These are phyloP conservation scores for Planiliza haematocheilus DNA, from an alignment of 2,113 vertebrate genomes.

Conservation along the genomic window DNA sequence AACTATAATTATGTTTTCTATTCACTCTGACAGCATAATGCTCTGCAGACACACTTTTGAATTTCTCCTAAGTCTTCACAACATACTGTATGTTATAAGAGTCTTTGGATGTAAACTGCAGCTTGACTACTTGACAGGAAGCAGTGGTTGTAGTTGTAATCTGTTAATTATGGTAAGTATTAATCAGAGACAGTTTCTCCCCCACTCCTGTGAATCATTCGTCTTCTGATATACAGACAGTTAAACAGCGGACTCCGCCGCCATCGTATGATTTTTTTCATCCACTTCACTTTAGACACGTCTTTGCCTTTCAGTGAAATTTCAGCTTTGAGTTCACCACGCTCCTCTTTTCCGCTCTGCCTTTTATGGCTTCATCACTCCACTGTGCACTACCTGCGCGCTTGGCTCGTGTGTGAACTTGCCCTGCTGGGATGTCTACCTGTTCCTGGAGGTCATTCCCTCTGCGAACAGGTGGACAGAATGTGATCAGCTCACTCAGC, in stretches of 20 bases:
- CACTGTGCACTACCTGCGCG: slow-evolving; percentile 4
- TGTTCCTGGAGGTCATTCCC: slow-evolving; percentile 72
- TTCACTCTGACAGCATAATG: no score
- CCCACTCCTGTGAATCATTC: not conserved
- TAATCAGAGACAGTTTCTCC: no score
- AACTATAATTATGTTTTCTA: no score
- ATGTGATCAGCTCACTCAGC: slow-evolving; percentile 68
- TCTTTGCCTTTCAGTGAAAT: slow-evolving; percentile 1
- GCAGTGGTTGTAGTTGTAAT: no score
- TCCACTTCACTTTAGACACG: not conserved
- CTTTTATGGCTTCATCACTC: slow-evolving; percentile 30
- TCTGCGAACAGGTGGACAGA: slow-evolving; percentile 74
- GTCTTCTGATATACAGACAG: not conserved
- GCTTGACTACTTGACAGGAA: no score
- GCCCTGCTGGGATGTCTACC: slow-evolving; percentile 60
- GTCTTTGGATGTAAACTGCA: no score
- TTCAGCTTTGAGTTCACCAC: not conserved
- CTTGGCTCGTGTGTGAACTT: slow-evolving; percentile 47
- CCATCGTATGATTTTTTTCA: not conserved
- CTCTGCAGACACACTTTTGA: no score
- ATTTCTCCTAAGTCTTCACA: no score
- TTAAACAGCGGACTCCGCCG: not conserved
- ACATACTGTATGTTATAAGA: no score
- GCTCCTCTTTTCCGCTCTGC: not conserved
- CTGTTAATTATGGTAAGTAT: no score